A percentile compares a stretch with the other conserved stretches of the same genome.
These are phyloP conservation scores for Hypothenemus hampei DNA, from an alignment of 1,140 invertebrate genomes.

Conservation along the genomic window DNA sequence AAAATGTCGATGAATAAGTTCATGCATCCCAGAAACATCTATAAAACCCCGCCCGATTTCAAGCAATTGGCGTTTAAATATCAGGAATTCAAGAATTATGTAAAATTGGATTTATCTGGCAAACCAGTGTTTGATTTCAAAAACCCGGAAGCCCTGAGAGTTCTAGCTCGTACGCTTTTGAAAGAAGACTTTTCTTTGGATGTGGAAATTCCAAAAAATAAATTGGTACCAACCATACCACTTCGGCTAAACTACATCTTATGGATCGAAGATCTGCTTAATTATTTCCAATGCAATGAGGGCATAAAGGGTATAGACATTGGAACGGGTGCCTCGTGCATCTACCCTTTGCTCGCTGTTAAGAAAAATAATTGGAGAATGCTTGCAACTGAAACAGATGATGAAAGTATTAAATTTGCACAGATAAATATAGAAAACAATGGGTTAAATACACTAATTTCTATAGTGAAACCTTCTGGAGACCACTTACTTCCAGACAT, in stretches of 20 bases:
- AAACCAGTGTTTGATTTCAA: constrained; percentile 82
- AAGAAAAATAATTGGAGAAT: constrained; percentile 80
- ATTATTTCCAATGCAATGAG: constrained; percentile 40
- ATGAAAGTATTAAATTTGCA: constrained; percentile 64
- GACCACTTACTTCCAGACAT: constrained; percentile 50
- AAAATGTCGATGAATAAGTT: constrained; percentile 45
- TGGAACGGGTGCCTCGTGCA: constrained; percentile 84
- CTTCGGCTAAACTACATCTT: constrained; percentile 90
- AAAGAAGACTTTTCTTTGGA: constrained; percentile 82
- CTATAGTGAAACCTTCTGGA: constrained; percentile 48
- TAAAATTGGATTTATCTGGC: constrained; percentile 65
- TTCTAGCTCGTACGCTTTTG: constrained; percentile 75
- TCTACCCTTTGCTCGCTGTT: constrained; percentile 82
- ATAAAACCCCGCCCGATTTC: constrained; percentile 72
- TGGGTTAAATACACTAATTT: constrained; percentile 62
- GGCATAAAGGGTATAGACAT: constrained; percentile 74
- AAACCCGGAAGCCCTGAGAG: constrained; percentile 66
- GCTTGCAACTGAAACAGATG: constrained; percentile 81
- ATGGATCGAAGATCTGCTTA: constrained; percentile 86
- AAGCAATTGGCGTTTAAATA: constrained; percentile 68
- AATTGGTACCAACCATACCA: constrained; percentile 87
- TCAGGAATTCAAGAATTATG: constrained; percentile 69
- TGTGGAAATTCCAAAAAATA: constrained; percentile 74
- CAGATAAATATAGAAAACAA: constrained; percentile 74
- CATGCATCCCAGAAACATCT: constrained; percentile 84